These are phyloP conservation scores for Meiosimyza platycephala DNA, from an alignment of 2,888 invertebrate genomes.

Conservation along the genomic window DNA sequence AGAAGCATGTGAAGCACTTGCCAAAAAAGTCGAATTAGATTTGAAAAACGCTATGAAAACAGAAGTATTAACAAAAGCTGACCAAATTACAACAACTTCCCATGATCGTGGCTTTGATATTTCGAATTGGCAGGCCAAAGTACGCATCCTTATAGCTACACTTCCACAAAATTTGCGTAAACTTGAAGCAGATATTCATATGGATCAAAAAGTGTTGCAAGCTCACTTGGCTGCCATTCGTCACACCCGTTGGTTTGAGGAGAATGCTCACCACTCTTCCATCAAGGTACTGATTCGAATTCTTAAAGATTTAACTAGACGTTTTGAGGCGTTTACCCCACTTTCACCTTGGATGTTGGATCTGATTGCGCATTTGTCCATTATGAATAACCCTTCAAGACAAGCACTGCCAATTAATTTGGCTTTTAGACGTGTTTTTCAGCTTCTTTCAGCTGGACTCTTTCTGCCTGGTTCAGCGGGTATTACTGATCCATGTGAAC, in stretches of 20 bases:
- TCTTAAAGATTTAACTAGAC: slow-evolving; percentile 88
- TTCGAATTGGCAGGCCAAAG: slow-evolving; percentile 84
- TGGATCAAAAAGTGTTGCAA: slow-evolving; percentile 82
- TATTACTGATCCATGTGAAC: slow-evolving; percentile 95
- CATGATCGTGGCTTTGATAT: slow-evolving; percentile 91
- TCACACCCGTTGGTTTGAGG: slow-evolving; percentile 98
- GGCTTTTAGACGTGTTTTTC: slow-evolving; percentile 90
- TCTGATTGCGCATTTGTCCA: slow-evolving; percentile 93
- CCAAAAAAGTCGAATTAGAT: slow-evolving; percentile 87
- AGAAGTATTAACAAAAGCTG: slow-evolving; percentile 73
- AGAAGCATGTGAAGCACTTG: slow-evolving; percentile 93
- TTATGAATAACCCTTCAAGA: slow-evolving; percentile 94
- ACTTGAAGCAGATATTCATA: slow-evolving; percentile 86
- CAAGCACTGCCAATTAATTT: slow-evolving; percentile 93
- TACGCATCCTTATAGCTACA: slow-evolving; percentile 92
- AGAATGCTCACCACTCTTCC: slow-evolving; percentile 96
- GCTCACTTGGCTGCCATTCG: slow-evolving; percentile 93
- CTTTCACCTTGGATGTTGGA: slow-evolving; percentile 98
- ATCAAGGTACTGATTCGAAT: slow-evolving; percentile 95
- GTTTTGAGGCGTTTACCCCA: slow-evolving; percentile 91
- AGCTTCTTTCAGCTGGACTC: slow-evolving; percentile 91
- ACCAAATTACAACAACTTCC: slow-evolving; percentile 67
- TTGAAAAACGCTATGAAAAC: slow-evolving; percentile 79
- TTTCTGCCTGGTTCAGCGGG: slow-evolving; percentile 95
- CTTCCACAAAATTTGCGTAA: slow-evolving; percentile 93